Evolutionary conservation across 53 echinoderm and acorn worm genomes (phyloP).

Genomic region (Temnopleurus reevesii): DNA sequence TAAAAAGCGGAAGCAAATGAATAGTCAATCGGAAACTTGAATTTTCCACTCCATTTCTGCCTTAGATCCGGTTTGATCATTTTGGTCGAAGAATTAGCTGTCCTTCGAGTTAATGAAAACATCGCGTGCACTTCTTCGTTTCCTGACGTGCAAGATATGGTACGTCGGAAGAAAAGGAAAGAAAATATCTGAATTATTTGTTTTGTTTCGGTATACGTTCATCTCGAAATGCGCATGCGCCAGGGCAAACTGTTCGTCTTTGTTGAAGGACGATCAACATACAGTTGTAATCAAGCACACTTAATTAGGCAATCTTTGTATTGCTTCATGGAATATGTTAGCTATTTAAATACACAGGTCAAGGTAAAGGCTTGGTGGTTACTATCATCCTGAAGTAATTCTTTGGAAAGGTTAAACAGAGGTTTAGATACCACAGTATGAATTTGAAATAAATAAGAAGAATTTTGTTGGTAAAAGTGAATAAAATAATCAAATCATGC

Average conservation of each 20-base stretch:
- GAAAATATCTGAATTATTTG: background rate
- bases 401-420: background rate
- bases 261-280: background rate
- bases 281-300: background rate
- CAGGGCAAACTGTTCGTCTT: background rate
- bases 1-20: background rate
- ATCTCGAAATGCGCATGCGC: too few relatives aligned
- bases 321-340: background rate
- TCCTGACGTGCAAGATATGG: constrained; percentile 40
- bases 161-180: background rate
- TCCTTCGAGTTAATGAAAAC: constrained; percentile 42
- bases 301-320: background rate
- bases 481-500: too few relatives aligned
- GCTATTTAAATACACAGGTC: background rate
- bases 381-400: background rate
- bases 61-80: background rate
- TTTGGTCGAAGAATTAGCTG: background rate
- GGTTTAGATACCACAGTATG: background rate
- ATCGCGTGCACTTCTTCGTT: constrained; percentile 45
- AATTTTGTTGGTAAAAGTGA: too few relatives aligned
- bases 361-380: background rate
- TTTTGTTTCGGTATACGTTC: background rate
- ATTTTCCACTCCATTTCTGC: constrained; percentile 39
- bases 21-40: constrained; percentile 18
- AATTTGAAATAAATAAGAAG: too few relatives aligned